Conservation (phyloP, 2,888 invertebrate genomes). For the Pterostichus madidus region DNA sequence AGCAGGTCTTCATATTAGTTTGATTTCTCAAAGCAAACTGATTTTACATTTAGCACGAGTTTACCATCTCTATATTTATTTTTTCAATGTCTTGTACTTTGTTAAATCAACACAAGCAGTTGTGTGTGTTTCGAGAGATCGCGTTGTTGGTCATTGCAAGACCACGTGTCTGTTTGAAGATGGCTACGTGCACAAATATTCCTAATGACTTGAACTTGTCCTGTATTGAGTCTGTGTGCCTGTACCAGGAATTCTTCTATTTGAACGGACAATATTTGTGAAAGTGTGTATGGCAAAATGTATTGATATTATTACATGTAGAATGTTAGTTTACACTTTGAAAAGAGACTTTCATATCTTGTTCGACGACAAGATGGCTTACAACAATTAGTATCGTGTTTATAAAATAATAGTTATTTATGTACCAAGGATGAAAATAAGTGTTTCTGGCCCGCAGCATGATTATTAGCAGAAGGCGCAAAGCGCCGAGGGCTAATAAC, state of each 20-base stretch:
- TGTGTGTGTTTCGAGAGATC: neutral
- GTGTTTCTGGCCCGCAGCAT: too few species aligned
- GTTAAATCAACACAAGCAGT: conserved; percentile 7
- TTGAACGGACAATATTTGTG: conserved; percentile 33
- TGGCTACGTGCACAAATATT: conserved; percentile 31
- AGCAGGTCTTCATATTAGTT: neutral
- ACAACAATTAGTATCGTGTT: too few species aligned
- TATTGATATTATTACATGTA: conserved; percentile 33
- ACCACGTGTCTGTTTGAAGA: neutral
- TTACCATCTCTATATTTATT: neutral
- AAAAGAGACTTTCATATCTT: too few species aligned
- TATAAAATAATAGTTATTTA: too few species aligned
- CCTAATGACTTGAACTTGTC: conserved; percentile 28
- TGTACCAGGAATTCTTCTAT: conserved; percentile 30
- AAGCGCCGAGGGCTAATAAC: too few species aligned
- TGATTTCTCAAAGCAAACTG: neutral
- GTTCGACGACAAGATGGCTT: too few species aligned
- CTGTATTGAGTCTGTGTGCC: neutral
- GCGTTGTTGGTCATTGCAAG: neutral
- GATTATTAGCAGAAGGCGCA: too few species aligned
- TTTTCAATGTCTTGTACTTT: neutral
- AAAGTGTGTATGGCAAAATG: conserved; percentile 16
- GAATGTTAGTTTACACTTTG: neutral
- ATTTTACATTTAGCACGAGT: neutral
- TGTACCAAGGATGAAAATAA: too few species aligned